These are phyloP conservation scores for Psittacara wagleri DNA, from an alignment of 2,113 vertebrate species.

Conservation along the genomic window DNA sequence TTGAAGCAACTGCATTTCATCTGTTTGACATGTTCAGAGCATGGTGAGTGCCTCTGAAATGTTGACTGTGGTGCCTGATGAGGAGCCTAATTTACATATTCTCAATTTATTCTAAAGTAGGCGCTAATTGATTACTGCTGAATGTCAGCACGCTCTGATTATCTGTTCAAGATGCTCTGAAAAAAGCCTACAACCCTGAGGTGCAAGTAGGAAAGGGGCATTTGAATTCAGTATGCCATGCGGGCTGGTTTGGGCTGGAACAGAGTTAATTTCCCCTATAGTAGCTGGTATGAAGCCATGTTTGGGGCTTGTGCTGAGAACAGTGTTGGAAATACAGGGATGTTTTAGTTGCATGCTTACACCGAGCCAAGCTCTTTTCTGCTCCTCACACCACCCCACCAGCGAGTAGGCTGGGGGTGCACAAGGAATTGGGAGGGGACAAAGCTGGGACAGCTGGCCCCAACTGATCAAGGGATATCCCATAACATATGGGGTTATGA, in stretches of 20 bases:
- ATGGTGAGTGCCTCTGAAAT: slow-evolving; percentile 69
- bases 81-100: slow-evolving; percentile 82
- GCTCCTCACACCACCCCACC: not conserved
- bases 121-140: slow-evolving; percentile 85
- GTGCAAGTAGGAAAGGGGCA: slow-evolving; percentile 28
- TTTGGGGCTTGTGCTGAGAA: not conserved
- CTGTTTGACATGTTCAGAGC: slow-evolving; percentile 73
- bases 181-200: not conserved
- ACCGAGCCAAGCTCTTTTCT: not conserved
- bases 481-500: not conserved
- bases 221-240: slow-evolving; percentile 30
- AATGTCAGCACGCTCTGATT: slow-evolving; percentile 84
- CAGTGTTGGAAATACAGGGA: not conserved
- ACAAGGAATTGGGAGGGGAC: not conserved
- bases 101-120: slow-evolving; percentile 87
- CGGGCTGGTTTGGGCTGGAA: not conserved
- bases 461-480: not conserved
- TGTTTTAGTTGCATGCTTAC: not conserved
- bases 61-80: slow-evolving; percentile 80
- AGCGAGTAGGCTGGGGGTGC: not conserved
- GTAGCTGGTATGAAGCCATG: not conserved
- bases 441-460: not conserved
- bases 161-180: slow-evolving; percentile 79
- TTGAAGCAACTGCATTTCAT: slow-evolving; percentile 60
- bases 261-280: not conserved